Conservation (phyloP, 1,140 invertebrate species). For the Oedothorax gibbosus region DNA sequence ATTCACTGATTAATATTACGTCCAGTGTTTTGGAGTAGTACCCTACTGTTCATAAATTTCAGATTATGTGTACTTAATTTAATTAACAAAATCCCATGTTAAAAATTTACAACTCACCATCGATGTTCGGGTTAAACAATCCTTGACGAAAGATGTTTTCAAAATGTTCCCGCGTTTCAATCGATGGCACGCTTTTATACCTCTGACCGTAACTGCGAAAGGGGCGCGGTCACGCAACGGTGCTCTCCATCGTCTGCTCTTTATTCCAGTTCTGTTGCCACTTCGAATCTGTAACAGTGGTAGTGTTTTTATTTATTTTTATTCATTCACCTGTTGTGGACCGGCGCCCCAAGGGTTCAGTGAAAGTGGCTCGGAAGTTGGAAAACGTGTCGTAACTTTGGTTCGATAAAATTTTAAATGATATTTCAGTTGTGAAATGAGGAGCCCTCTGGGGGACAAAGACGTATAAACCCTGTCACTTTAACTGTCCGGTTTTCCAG, state of each 20-base stretch:
- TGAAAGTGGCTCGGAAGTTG: constrained; percentile 29
- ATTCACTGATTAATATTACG: too few species aligned
- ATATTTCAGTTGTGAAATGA: too few species aligned
- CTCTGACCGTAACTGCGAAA: constrained; percentile 32
- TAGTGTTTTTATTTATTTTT: background rate
- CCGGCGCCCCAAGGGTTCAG: constrained; percentile 36
- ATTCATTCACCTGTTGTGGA: constrained; percentile 4
- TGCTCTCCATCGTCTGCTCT: constrained; percentile 2
- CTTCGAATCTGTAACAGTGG: background rate
- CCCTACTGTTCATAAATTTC: too few species aligned
- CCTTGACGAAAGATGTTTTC: background rate
- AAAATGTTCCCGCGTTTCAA: constrained; percentile 37
- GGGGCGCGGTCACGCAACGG: constrained; percentile 47
- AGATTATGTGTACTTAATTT: too few species aligned
- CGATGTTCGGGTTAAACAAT: background rate
- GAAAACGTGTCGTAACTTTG: too few species aligned
- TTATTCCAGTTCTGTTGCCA: constrained; percentile 30
- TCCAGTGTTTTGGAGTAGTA: too few species aligned
- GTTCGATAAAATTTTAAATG: too few species aligned
- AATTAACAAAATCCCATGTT: too few species aligned
- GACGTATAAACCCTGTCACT: too few species aligned
- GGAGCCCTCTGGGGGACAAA: too few species aligned
- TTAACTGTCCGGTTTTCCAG: too few species aligned
- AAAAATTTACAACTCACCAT: constrained; percentile 10
- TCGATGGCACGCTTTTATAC: constrained; percentile 25